Evolutionary conservation across 2,888 invertebrate species (phyloP).

Genomic region (Drosophila flavopinicola): DNA sequence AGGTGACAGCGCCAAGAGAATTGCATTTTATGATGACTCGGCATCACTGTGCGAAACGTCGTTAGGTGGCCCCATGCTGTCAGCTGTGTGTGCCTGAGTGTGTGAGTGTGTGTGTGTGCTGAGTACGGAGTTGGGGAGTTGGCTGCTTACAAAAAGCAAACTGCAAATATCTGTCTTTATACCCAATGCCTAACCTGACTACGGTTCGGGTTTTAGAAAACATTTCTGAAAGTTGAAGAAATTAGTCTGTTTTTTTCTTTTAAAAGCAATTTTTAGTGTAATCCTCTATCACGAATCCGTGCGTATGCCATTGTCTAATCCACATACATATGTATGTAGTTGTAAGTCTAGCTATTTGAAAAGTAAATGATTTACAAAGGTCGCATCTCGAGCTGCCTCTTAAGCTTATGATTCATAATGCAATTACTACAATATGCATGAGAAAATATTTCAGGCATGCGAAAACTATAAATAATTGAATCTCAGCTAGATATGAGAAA

Average conservation of each 20-base stretch:
- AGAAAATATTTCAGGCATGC: slow-evolving; percentile 9
- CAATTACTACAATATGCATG: slow-evolving; percentile 15
- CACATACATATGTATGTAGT: not conserved
- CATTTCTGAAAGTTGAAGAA: no score
- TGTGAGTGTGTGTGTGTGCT: not conserved
- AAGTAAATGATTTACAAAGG: slow-evolving; percentile 17
- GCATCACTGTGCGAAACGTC: slow-evolving; percentile 48
- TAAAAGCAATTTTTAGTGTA: no score
- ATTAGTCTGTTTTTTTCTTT: no score
- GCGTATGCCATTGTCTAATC: no score
- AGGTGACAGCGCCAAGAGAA: slow-evolving; percentile 64
- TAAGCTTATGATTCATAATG: slow-evolving; percentile 18
- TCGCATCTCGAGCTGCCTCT: not conserved
- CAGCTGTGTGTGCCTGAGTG: not conserved
- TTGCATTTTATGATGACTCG: slow-evolving; percentile 67
- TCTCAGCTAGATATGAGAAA: not conserved
- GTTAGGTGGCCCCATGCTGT: slow-evolving; percentile 28
- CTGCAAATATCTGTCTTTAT: no score
- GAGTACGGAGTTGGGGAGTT: slow-evolving; percentile 7
- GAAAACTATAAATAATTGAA: slow-evolving; percentile 39
- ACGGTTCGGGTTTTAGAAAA: no score
- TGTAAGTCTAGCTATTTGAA: slow-evolving; percentile 5
- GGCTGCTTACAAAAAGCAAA: not conserved
- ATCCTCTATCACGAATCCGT: no score
- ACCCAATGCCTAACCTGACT: no score